Evolutionary conservation across 2,797 vertebrate genomes (phyloP), one percentile per base, ranked within the genome.

Genomic region (Dendrocincla tyrannina): DNA sequence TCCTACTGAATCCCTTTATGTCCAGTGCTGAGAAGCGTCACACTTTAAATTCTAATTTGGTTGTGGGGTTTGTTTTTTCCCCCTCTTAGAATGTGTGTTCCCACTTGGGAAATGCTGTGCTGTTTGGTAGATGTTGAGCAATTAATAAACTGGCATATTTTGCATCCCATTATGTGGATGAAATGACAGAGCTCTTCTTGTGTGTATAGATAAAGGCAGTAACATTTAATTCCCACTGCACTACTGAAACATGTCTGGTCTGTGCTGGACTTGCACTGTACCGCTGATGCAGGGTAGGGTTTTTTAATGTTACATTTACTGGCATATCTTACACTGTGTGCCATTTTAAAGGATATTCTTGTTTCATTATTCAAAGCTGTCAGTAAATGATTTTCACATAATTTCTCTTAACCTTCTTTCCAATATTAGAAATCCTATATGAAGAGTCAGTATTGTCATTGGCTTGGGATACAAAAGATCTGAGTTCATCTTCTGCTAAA

Each of bases 71-170:
- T 59, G 11, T 3, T 1, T 4, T 37, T 75, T 50, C 17, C 7
- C 7, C 15, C 39, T 88, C 69, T 30, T 58, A 63, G 25, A 13
- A 24, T 39, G 49, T 77, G 32, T 91, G 90, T 81, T 82, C 37
- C 41, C 70, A 47, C 46, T 35, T 82, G 77, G 73, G 77, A 80
- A 60, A 74, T 47, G 28, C 17, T 35, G 8, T 66, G 13, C 60
- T 69, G 28, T 58, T 82, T 80, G 63, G 55, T 91, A 70, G 69
- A 37, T 74, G 39, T 64, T 53, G 79, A 82, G 35, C 76, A 90
- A 76, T 92, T 95, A 90, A 95, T 90, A 90, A 91, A 85, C 10
- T 3, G 4, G 11, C 37, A 15, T 76, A 63, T 75, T 96, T 91
- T 85, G 49, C 70, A 82, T 91, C 24, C 56, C 53, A 11, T 94